These are phyloP conservation scores for Oreochromis grahami DNA, from an alignment of 2,797 vertebrate genomes.

Conservation along the genomic window DNA sequence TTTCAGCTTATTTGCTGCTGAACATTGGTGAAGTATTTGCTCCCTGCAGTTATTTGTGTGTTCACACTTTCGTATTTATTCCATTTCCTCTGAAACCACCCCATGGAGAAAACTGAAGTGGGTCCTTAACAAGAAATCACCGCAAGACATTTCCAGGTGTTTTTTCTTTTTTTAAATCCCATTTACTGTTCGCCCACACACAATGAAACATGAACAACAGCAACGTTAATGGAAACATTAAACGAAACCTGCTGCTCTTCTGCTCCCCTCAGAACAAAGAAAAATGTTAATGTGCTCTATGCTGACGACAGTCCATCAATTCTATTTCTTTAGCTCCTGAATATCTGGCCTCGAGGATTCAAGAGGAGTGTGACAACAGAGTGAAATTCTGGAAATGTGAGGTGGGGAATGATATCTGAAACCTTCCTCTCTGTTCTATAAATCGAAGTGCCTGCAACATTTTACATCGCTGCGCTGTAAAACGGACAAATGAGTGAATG, in stretches of 20 bases:
- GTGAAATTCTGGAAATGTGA: background rate
- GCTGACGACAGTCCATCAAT: slow-evolving; percentile 28
- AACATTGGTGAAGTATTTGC: background rate
- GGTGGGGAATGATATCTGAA: background rate
- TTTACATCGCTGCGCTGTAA: background rate
- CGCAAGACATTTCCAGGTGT: slow-evolving; percentile 17
- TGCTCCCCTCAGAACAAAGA: slow-evolving; percentile 38
- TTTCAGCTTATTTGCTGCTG: background rate
- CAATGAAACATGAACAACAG: slow-evolving; percentile 17
- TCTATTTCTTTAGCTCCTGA: slow-evolving; percentile 9
- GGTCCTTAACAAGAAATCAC: background rate
- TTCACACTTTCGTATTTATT: background rate
- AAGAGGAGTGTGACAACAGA: background rate
- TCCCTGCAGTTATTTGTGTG: background rate
- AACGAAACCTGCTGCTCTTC: slow-evolving; percentile 12
- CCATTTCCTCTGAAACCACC: background rate
- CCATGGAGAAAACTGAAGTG: background rate
- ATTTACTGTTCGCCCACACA: slow-evolving; percentile 15
- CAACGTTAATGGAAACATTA: slow-evolving; percentile 49
- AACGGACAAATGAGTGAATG: background rate
- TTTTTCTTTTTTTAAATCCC: background rate
- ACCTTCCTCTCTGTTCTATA: background rate
- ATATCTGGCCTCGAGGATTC: slow-evolving; percentile 42
- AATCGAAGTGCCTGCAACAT: background rate
- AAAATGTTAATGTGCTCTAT: slow-evolving; percentile 12